Percentiles rank a stretch among this genome's conserved stretches.
Conservation (phyloP, 2,113 vertebrate genomes). For the Myanophis thanlyinensis region DNA sequence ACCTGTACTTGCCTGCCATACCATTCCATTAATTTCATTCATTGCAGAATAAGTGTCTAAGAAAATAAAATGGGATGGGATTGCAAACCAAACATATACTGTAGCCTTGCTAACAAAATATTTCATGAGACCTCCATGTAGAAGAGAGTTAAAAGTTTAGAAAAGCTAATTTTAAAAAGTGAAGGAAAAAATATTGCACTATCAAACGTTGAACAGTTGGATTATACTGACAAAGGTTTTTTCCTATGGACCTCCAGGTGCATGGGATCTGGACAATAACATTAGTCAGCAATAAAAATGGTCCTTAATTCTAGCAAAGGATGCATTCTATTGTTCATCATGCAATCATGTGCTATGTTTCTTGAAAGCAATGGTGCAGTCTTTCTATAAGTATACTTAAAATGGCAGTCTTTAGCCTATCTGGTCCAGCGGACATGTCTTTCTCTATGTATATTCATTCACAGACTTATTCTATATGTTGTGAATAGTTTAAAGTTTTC, state of each 20-base stretch:
- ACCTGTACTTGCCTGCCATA: neutral
- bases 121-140: slow-evolving; percentile 13
- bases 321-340: neutral
- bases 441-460: neutral
- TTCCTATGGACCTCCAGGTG: neutral
- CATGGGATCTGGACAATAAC: neutral
- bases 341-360: neutral
- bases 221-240: neutral
- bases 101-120: neutral
- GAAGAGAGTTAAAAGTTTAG: neutral
- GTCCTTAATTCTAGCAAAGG: neutral
- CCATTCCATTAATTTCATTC: slow-evolving; percentile 14
- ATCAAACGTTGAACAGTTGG: neutral
- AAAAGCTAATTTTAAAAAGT: neutral
- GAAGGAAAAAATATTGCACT: slow-evolving; percentile 3
- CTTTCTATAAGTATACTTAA: neutral
- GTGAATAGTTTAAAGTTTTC: too few species aligned
- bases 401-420: neutral
- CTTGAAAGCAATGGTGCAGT: neutral
- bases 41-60: neutral
- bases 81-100: neutral
- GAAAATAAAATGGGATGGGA: slow-evolving; percentile 1
- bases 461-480: neutral
- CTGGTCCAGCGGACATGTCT: neutral
- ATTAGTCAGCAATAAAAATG: neutral